Percentiles rank a stretch among this genome's conserved stretches.
Evolutionary conservation across 1,140 invertebrate species (phyloP).

Genomic region (Halesus radiatus): DNA sequence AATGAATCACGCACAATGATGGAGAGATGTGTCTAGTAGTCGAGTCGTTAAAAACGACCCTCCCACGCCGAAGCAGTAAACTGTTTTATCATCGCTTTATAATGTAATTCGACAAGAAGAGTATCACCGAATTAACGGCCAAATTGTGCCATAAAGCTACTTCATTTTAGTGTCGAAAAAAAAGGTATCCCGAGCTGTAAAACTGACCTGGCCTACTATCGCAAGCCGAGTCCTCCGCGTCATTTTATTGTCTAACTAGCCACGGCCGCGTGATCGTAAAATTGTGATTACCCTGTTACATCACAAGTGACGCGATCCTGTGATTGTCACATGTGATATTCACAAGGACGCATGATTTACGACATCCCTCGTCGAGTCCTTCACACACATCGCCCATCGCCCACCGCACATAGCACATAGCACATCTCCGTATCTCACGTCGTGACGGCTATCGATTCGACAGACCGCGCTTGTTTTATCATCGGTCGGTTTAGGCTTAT

Average conservation of each 20-base stretch:
- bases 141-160: conserved; percentile 56
- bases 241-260: conserved; percentile 57
- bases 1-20: conserved; percentile 55
- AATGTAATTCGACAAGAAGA: conserved; percentile 58
- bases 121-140: conserved; percentile 56
- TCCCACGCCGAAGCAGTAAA: conserved; percentile 52
- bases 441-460: conserved; percentile 6
- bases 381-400: neutral
- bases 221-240: conserved; percentile 43
- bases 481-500: too few relatives aligned
- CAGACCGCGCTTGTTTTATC: too few relatives aligned
- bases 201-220: conserved; percentile 55
- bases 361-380: neutral
- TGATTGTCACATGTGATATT: neutral
- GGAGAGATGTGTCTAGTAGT: conserved; percentile 52
- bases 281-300: conserved; percentile 44
- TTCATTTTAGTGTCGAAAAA: conserved; percentile 57
- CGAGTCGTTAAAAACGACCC: conserved; percentile 45
- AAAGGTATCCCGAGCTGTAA: conserved; percentile 57
- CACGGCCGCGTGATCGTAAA: conserved; percentile 50
- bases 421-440: neutral
- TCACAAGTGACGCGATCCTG: conserved; percentile 23
- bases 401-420: neutral
- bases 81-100: conserved; percentile 56
- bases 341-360: neutral